Evolutionary conservation across 2,888 invertebrate species (phyloP).

Genomic region (Drosophila nigritarsus): DNA sequence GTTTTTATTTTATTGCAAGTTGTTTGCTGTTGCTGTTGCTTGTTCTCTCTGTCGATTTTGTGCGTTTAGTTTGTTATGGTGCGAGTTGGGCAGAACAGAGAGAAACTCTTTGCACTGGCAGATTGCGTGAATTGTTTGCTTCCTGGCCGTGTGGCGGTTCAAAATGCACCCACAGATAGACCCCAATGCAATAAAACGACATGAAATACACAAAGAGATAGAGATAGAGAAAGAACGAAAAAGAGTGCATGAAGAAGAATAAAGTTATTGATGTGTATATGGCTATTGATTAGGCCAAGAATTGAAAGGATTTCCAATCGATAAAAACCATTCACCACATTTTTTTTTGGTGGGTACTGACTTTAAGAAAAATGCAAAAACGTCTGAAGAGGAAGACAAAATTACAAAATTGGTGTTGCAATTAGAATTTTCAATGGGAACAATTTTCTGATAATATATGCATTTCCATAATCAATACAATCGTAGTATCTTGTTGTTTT

Average conservation of each 20-base stretch:
- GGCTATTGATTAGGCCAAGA: conserved; percentile 52
- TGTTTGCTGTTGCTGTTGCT: conserved; percentile 18
- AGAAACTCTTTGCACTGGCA: conserved; percentile 55
- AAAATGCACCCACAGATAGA: conserved; percentile 33
- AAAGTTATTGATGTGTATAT: conserved; percentile 38
- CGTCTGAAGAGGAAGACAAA: background rate
- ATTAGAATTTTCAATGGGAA: background rate
- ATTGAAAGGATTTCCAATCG: conserved; percentile 31
- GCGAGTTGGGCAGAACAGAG: background rate
- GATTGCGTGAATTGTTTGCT: conserved; percentile 77
- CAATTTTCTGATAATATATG: background rate
- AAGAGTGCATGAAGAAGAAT: background rate
- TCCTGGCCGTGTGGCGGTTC: conserved; percentile 61
- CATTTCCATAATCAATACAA: background rate
- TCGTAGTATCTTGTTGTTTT: too few species aligned
- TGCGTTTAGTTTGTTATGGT: conserved; percentile 44
- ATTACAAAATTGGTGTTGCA: background rate
- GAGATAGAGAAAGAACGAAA: background rate
- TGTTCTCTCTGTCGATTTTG: conserved; percentile 35
- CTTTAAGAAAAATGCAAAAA: conserved; percentile 1
- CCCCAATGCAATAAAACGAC: conserved; percentile 30
- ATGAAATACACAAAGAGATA: conserved; percentile 9
- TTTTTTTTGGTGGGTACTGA: background rate
- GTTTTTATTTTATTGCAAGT: conserved; percentile 61
- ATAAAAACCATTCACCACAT: conserved; percentile 17